phyloP scores from a whole-genome alignment of 2,113 vertebrate species.

The Gadus chalcogrammus region DNA sequence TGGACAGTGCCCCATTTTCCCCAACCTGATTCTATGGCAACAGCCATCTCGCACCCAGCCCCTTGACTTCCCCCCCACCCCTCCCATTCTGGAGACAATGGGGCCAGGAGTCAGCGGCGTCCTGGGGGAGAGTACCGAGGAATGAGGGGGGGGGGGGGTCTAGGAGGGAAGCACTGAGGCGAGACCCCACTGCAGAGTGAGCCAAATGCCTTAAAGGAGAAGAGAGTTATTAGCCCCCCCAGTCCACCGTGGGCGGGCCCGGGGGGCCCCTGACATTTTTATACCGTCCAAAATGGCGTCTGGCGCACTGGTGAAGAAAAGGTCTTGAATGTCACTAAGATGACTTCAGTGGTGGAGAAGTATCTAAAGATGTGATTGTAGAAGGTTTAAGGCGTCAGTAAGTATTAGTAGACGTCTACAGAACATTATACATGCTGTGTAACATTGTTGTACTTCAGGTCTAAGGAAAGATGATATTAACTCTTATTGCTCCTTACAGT shows the following conservation, averaged over 20 bases:
- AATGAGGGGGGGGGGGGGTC: conserved; percentile 40
- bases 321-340: no score
- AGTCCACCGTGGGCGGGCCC: conserved; percentile 36
- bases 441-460: no score
- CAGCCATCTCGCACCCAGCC: conserved; percentile 25
- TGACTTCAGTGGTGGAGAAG: no score
- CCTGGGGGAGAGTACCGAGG: conserved; percentile 33
- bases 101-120: conserved; percentile 9
- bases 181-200: conserved; percentile 42
- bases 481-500: no score
- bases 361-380: no score
- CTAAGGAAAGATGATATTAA: no score
- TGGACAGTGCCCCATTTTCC: conserved; percentile 39
- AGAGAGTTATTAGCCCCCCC: conserved; percentile 43
- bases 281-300: no score
- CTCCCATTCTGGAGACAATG: conserved; percentile 49
- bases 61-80: conserved; percentile 52
- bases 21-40: conserved; percentile 63
- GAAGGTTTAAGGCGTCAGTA: no score
- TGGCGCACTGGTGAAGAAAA: no score
- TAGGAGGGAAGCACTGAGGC: conserved; percentile 55
- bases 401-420: no score
- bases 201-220: conserved; percentile 43
- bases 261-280: conserved; percentile 2
- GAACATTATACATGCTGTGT: no score